Conservation (phyloP, 2,797 vertebrate species). For the Selene dorsalis region DNA sequence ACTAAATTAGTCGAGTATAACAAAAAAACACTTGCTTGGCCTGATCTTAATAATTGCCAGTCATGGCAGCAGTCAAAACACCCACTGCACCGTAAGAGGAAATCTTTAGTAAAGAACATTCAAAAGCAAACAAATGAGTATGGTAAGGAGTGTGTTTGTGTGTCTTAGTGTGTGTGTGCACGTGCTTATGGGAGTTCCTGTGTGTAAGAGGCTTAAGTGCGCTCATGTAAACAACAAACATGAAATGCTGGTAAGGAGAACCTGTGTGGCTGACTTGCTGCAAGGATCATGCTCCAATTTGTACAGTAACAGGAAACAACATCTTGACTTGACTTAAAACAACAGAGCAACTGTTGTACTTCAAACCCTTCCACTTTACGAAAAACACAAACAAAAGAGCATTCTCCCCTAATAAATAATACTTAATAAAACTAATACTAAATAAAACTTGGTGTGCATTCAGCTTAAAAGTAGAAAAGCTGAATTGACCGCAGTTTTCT, state of each 20-base stretch:
- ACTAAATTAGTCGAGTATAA: background rate
- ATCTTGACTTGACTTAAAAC: conserved; percentile 24
- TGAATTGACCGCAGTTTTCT: background rate
- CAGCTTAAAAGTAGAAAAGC: background rate
- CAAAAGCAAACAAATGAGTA: conserved; percentile 52
- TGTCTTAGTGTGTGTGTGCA: conserved; percentile 59
- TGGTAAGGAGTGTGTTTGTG: conserved; percentile 56
- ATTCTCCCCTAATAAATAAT: background rate
- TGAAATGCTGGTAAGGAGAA: conserved; percentile 42
- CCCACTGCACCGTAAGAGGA: conserved; percentile 9
- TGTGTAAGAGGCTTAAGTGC: conserved; percentile 75
- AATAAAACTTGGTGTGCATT: background rate
- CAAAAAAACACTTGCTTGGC: background rate
- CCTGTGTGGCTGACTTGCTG: conserved; percentile 71
- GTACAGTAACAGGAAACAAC: conserved; percentile 75
- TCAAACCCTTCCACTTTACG: conserved; percentile 18
- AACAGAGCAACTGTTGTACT: conserved; percentile 23
- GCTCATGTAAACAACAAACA: conserved; percentile 71
- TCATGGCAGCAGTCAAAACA: conserved; percentile 17
- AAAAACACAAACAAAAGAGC: conserved; percentile 39
- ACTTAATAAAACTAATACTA: too few species aligned
- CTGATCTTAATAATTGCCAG: conserved; percentile 9
- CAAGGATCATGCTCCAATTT: conserved; percentile 61
- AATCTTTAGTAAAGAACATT: conserved; percentile 21
- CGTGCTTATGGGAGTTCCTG: conserved; percentile 76